Percentiles rank a stretch among this genome's conserved stretches.
Evolutionary conservation across 2,797 vertebrate genomes (phyloP).

Genomic region (Hylomyscus alleni): DNA sequence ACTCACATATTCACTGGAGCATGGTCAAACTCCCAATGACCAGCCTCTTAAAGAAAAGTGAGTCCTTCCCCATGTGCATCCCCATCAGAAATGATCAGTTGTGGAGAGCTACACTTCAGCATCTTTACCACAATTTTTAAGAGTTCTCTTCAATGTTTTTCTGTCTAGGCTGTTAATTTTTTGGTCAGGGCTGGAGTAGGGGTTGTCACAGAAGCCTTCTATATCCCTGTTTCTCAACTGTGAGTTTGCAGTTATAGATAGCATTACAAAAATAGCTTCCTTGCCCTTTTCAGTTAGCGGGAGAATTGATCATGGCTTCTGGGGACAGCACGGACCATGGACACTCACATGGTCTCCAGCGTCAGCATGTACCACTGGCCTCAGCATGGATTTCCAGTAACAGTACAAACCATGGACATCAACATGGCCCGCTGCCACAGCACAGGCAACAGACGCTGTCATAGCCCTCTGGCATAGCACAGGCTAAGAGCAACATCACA

Average conservation of each 20-base stretch:
- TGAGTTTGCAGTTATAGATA: not conserved
- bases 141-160: not conserved
- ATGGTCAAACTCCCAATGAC: not conserved
- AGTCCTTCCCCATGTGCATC: not conserved
- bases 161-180: not conserved
- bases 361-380: not conserved
- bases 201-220: not conserved
- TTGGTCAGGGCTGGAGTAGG: not conserved
- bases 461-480: too few relatives aligned
- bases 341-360: not conserved
- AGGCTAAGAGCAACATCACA: not conserved
- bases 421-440: not conserved
- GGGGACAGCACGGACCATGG: not conserved
- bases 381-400: not conserved
- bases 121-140: not conserved
- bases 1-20: not conserved
- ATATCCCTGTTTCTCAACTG: not conserved
- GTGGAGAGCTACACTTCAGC: not conserved
- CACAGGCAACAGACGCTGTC: not conserved
- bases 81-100: not conserved
- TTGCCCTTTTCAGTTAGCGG: not conserved
- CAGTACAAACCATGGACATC: not conserved
- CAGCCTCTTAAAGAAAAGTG: not conserved
- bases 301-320: not conserved
- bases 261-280: not conserved